Base-by-base conservation (phyloP, 2,888 invertebrate species). In the Lycophotia porphyrea region DNA sequence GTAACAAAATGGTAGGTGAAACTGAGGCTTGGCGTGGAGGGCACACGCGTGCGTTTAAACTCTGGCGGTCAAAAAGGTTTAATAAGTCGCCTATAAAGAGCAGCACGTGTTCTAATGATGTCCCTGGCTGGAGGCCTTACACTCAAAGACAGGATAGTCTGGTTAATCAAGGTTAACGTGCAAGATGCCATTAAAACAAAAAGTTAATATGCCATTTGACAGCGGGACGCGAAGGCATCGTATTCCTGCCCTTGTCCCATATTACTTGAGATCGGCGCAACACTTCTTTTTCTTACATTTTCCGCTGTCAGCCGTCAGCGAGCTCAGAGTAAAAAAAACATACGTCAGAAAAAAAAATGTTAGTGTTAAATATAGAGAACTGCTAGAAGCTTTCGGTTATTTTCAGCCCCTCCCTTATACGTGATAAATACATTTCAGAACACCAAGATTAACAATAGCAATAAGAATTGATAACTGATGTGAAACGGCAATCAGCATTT, bases 401-500 rank as follows among this genome's bases (percentile, higher is more conserved):
- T 52, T 65, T 42, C 27, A 67, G 42, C 55, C n/a, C 34, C 39
- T 27, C 44, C 52, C 5, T 24, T 67, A 8, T 8, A 49, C 15
- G 52, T 79, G 61, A 63, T 74, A 69, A 78, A 61, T 47, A 67
- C 31, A 70, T 52, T 63, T 70, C 47, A 42, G n/a, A 71, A 81
- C 52, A 63, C 42, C 72, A 68, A 74, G 11, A 60, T 60, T 70
- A 73, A 76, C 42, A 71, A 71, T 77, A 82, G 52, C 18, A 58
- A 68, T 85, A 73, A 69, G 58, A 64, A 39, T 76, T 58, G 73
- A 70, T 55, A 39, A 69, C n/a, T 42, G 18, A 76, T 27, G 49
- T 64, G 39, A 65, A 68, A 81, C 44, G 71, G 85, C 74, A 63
- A 36, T 69, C 49, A 85, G 83, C 85, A 85, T 83, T 83, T 83